A percentile compares a stretch with the other conserved stretches of the same genome.
Evolutionary conservation across 2,797 vertebrate genomes (phyloP).

Genomic region (Gobio occitaniae): DNA sequence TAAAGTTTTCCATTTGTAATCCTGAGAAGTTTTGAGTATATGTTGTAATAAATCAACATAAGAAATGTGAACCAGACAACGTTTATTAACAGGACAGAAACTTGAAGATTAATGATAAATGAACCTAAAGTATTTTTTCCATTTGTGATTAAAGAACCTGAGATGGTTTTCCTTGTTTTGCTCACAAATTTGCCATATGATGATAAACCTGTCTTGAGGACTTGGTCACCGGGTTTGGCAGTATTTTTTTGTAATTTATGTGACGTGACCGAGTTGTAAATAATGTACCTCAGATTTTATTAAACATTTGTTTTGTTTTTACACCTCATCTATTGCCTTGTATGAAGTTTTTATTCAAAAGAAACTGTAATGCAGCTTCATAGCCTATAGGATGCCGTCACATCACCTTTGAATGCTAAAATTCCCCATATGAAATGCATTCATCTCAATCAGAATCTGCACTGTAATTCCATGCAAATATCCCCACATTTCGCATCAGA

Average conservation of each 20-base stretch:
- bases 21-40: background rate
- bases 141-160: background rate
- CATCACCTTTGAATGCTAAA: background rate
- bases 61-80: background rate
- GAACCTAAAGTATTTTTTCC: background rate
- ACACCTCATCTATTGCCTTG: background rate
- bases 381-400: background rate
- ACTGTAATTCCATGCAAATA: background rate
- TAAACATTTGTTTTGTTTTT: conserved; percentile 59
- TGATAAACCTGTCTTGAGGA: background rate
- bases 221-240: background rate
- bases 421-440: background rate
- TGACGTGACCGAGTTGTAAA: conserved; percentile 45
- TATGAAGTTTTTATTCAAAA: background rate
- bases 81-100: conserved; percentile 13
- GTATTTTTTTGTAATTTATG: conserved; percentile 23
- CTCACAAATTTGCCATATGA: conserved; percentile 10
- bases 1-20: background rate
- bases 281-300: conserved; percentile 66
- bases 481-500: background rate
- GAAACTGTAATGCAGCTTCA: background rate
- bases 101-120: conserved; percentile 12
- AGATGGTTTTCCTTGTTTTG: background rate
- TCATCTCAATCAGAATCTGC: background rate
- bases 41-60: conserved; percentile 8